These are phyloP conservation scores for Ceyx cyanopectus DNA, from an alignment of 2,113 vertebrate species.

Conservation along the genomic window DNA sequence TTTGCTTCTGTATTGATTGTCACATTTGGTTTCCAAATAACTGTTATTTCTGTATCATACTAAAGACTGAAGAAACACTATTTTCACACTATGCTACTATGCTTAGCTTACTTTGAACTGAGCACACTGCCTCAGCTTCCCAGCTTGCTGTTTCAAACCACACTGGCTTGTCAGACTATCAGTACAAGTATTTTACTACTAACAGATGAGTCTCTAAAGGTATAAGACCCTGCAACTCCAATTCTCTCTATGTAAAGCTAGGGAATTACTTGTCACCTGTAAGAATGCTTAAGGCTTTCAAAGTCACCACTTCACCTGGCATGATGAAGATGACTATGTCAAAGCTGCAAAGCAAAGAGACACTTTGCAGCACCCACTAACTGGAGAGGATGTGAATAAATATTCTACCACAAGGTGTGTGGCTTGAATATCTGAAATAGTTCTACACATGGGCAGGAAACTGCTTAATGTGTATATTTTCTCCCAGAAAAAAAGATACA, in stretches of 20 bases:
- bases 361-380: neutral
- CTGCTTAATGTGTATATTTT: neutral
- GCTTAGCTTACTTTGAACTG: neutral
- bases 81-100: neutral
- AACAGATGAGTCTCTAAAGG: neutral
- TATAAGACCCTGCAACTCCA: neutral
- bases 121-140: neutral
- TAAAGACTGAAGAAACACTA: neutral
- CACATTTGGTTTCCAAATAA: neutral
- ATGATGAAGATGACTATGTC: neutral
- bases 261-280: neutral
- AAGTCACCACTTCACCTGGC: neutral
- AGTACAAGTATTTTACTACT: neutral
- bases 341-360: neutral
- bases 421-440: neutral
- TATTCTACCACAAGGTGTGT: neutral
- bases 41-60: neutral
- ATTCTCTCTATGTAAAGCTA: neutral
- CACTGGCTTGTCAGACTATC: neutral
- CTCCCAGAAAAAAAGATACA: neutral
- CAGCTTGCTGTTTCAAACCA: neutral
- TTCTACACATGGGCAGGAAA: neutral
- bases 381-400: neutral
- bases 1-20: neutral
- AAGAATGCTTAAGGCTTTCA: neutral